Conservation (phyloP, 1,140 invertebrate species). For the Oncopeltus fasciatus region DNA sequence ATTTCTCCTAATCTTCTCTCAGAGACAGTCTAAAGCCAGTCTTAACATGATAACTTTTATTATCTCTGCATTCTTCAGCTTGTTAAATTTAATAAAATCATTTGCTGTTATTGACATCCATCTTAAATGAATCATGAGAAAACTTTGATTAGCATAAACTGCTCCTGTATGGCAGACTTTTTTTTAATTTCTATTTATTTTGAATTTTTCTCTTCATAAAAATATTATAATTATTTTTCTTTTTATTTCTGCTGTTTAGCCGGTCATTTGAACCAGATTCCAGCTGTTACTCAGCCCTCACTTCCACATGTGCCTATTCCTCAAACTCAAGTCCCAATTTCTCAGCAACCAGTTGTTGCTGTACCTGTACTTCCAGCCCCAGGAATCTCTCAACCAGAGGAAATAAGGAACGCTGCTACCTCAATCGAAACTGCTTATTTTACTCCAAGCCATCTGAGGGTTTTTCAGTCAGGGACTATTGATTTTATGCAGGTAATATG, state of each 20-base stretch:
- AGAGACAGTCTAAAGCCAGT: no score
- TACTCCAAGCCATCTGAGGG: slow-evolving; percentile 14
- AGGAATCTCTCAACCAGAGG: background rate
- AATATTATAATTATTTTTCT: no score
- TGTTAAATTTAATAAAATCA: no score
- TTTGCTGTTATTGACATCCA: no score
- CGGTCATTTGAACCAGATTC: background rate
- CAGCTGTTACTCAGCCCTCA: background rate
- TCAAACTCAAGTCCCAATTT: background rate
- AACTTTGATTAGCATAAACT: no score
- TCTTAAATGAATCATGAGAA: no score
- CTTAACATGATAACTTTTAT: no score
- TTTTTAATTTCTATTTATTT: no score
- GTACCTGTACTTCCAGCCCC: background rate
- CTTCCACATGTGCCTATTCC: background rate
- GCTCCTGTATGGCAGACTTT: no score
- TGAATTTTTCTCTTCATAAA: no score
- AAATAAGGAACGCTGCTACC: background rate
- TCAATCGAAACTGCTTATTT: slow-evolving; percentile 12
- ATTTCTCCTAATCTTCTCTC: no score
- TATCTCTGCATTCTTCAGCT: no score
- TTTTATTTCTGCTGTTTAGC: background rate
- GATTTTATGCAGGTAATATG: slow-evolving; percentile 19
- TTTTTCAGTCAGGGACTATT: slow-evolving; percentile 18
- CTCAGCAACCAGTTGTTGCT: background rate